phyloP scores from a whole-genome alignment of 1,140 invertebrate genomes.

The Drosophila novamexicana region DNA sequence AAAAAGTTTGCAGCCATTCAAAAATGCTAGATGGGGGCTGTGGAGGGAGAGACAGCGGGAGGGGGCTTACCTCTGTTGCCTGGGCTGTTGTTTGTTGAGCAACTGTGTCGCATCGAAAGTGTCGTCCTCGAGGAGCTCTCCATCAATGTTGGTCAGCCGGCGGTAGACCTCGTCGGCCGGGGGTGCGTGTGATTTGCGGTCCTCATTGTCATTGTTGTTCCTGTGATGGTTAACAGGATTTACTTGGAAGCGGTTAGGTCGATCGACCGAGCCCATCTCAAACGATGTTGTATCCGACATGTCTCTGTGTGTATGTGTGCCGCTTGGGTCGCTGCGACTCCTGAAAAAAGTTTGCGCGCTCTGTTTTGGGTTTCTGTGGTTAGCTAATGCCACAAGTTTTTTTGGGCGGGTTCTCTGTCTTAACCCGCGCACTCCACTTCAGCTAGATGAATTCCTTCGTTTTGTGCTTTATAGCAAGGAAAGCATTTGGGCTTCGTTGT shows the following conservation, averaged over 20 bases:
- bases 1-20: constrained; percentile 23
- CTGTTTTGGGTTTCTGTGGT: constrained; percentile 56
- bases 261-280: constrained; percentile 80
- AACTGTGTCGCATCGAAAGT: constrained; percentile 76
- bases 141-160: constrained; percentile 74
- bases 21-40: neutral
- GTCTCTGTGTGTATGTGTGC: constrained; percentile 25
- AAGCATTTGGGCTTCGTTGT: constrained; percentile 1
- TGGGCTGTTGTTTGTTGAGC: constrained; percentile 69
- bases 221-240: constrained; percentile 81
- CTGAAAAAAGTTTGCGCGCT: constrained; percentile 40
- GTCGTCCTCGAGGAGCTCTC: constrained; percentile 77
- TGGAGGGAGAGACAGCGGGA: neutral
- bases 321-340: constrained; percentile 8
- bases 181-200: constrained; percentile 57
- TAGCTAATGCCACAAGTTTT: constrained; percentile 36
- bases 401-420: neutral
- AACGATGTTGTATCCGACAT: constrained; percentile 80
- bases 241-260: constrained; percentile 82
- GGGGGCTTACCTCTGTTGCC: constrained; percentile 59
- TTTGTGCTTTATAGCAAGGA: constrained; percentile 13
- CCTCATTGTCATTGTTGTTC: constrained; percentile 66
- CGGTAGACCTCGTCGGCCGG: constrained; percentile 71
- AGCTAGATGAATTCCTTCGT: constrained; percentile 32
- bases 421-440: constrained; percentile 44